A percentile compares a stretch with the other conserved stretches of the same genome.
phyloP scores from a whole-genome alignment of 2,888 invertebrate species.

The Cotesia congregata region DNA sequence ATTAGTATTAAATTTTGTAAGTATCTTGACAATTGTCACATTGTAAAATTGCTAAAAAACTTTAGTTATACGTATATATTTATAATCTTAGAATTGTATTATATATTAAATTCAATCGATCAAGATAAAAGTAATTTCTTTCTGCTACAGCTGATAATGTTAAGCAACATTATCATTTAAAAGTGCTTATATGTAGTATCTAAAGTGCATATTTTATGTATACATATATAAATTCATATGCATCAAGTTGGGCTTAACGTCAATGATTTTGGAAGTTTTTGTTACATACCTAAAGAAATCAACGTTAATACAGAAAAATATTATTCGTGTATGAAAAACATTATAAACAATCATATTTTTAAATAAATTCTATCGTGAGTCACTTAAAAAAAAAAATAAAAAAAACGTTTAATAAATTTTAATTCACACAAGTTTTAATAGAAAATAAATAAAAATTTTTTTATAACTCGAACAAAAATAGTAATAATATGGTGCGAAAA shows the following conservation, averaged over 20 bases:
- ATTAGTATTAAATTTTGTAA: not conserved
- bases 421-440: too few species aligned
- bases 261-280: too few species aligned
- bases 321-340: too few species aligned
- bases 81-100: slow-evolving; percentile 2
- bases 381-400: too few species aligned
- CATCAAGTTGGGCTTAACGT: slow-evolving; percentile 27
- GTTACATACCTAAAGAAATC: too few species aligned
- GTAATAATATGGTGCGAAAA: too few species aligned
- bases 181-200: slow-evolving; percentile 53
- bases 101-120: slow-evolving; percentile 7
- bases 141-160: not conserved
- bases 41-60: slow-evolving; percentile 24
- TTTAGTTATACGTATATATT: slow-evolving; percentile 14
- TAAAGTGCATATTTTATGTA: slow-evolving; percentile 56
- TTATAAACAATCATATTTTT: too few species aligned
- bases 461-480: too few species aligned
- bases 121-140: slow-evolving; percentile 1
- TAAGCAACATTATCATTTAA: slow-evolving; percentile 32
- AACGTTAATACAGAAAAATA: too few species aligned
- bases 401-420: too few species aligned
- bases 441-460: too few species aligned
- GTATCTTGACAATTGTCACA: slow-evolving; percentile 18
- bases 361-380: too few species aligned
- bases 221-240: slow-evolving; percentile 50